Conservation (phyloP, 2,888 invertebrate genomes). For the Pandemis heparana region DNA sequence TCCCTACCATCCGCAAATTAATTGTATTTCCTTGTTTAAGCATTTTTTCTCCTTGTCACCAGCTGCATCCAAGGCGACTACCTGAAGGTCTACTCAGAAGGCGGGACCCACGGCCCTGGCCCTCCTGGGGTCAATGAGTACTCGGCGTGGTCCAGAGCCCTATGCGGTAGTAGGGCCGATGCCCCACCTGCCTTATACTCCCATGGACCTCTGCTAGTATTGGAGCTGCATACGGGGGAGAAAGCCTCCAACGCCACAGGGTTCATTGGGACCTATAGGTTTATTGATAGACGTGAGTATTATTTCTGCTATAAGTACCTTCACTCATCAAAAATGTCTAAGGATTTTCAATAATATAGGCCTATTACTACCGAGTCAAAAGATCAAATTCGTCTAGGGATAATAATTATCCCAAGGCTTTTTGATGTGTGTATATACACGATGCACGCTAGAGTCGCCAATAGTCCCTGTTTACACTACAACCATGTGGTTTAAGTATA, state of each 20-base stretch:
- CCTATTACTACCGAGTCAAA: too few species aligned
- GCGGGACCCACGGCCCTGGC: constrained; percentile 88
- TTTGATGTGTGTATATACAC: too few species aligned
- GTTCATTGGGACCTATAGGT: constrained; percentile 91
- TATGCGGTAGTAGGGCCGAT: constrained; percentile 90
- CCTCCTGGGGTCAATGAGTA: constrained; percentile 92
- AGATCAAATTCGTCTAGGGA: too few species aligned
- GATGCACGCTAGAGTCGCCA: too few species aligned
- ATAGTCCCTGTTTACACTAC: too few species aligned
- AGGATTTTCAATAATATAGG: too few species aligned
- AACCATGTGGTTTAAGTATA: too few species aligned
- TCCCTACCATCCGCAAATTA: too few species aligned
- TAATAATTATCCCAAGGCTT: too few species aligned
- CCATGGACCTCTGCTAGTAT: constrained; percentile 89
- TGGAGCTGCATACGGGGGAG: constrained; percentile 89
- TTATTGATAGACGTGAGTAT: constrained; percentile 91
- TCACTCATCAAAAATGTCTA: too few species aligned
- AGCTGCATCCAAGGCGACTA: constrained; percentile 91
- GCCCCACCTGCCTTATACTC: constrained; percentile 91
- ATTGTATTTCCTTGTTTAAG: background rate
- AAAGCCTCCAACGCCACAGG: constrained; percentile 86
- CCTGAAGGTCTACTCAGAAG: constrained; percentile 91
- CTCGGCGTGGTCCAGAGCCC: constrained; percentile 90
- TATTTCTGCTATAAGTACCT: background rate
- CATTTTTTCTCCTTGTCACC: constrained; percentile 60